These are phyloP conservation scores for Boulengerochromis microlepis DNA, from an alignment of 2,113 vertebrate genomes.

Conservation along the genomic window DNA sequence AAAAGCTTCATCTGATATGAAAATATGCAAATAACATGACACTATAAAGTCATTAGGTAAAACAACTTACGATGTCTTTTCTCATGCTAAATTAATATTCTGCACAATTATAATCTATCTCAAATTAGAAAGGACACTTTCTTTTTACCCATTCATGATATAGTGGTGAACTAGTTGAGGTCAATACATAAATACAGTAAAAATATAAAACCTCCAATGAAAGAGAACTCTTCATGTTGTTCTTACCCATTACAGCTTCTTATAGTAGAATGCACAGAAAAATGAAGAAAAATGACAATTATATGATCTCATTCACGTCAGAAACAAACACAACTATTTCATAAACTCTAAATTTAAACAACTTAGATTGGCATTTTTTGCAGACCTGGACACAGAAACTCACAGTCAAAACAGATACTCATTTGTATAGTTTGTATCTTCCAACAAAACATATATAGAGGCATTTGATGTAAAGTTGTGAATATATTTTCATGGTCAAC, in stretches of 20 bases:
- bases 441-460: background rate
- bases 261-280: background rate
- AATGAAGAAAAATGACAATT: background rate
- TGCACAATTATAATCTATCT: background rate
- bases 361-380: background rate
- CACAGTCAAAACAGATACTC: background rate
- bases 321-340: background rate
- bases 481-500: background rate
- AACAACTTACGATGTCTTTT: background rate
- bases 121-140: background rate
- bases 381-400: background rate
- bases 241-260: background rate
- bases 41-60: background rate
- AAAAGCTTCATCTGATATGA: background rate
- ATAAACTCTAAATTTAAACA: background rate
- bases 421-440: background rate
- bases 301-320: background rate
- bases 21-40: background rate
- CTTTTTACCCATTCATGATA: background rate
- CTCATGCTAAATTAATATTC: background rate
- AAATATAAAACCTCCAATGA: background rate
- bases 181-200: background rate
- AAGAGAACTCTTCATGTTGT: background rate
- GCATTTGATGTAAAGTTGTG: background rate
- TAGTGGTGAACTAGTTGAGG: background rate